Percentiles rank a stretch among this genome's conserved stretches.
These are phyloP conservation scores for Cryptus armator DNA, from an alignment of 2,888 invertebrate genomes.

Conservation along the genomic window DNA sequence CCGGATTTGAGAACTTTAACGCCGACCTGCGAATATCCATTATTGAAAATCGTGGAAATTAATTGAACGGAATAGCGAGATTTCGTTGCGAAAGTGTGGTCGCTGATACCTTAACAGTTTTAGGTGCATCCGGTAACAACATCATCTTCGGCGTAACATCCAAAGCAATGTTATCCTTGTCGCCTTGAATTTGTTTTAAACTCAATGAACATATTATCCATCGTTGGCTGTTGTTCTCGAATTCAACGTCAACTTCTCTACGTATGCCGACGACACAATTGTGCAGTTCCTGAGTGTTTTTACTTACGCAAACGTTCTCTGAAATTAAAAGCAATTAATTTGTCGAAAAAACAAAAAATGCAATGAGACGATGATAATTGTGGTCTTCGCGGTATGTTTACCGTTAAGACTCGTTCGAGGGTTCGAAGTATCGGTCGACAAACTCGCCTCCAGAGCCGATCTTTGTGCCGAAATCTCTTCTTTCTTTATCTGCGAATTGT, in stretches of 20 bases:
- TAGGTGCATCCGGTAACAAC: conserved; percentile 79
- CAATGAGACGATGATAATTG: background rate
- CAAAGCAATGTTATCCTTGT: conserved; percentile 78
- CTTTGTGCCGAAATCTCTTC: conserved; percentile 64
- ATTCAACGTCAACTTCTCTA: conserved; percentile 79
- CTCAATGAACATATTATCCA: conserved; percentile 80
- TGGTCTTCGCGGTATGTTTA: background rate
- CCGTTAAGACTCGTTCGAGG: conserved; percentile 43
- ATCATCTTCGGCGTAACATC: conserved; percentile 76
- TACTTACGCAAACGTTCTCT: conserved; percentile 76
- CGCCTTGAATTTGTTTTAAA: conserved; percentile 79
- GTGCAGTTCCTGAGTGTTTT: conserved; percentile 79
- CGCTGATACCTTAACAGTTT: conserved; percentile 76
- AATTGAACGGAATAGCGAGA: background rate
- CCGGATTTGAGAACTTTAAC: conserved; percentile 78
- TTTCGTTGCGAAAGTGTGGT: background rate
- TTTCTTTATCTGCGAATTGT: conserved; percentile 54
- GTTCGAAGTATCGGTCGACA: conserved; percentile 48
- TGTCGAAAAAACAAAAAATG: background rate
- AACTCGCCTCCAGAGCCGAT: conserved; percentile 62
- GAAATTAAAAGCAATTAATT: background rate
- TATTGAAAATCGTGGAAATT: background rate
- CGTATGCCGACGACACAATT: conserved; percentile 80
- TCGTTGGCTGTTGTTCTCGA: conserved; percentile 79
- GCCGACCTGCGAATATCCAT: conserved; percentile 73